phyloP scores from a whole-genome alignment of 1,140 invertebrate genomes.

The Hycleus phaleratus region DNA sequence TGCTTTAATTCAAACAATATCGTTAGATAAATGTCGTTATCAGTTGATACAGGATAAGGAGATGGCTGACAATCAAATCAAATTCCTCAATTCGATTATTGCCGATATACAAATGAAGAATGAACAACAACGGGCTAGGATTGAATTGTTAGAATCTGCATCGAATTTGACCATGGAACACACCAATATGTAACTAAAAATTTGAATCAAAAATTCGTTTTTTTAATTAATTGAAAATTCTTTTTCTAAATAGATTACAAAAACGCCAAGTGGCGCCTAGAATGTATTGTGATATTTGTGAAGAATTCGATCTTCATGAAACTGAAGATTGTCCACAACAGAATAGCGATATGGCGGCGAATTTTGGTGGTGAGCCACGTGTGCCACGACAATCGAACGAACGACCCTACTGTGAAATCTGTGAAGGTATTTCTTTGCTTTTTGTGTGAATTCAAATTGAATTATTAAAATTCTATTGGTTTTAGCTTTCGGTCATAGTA shows the following conservation, averaged over 20 bases:
- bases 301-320: conserved; percentile 92
- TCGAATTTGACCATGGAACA: background rate
- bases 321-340: conserved; percentile 94
- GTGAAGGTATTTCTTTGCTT: conserved; percentile 64
- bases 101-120: conserved; percentile 92
- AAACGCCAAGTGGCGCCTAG: conserved; percentile 56
- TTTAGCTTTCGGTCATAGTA: conserved; percentile 37
- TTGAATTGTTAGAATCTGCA: conserved; percentile 68
- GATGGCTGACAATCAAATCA: conserved; percentile 66
- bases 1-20: conserved; percentile 8
- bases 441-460: background rate
- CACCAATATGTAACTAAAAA: background rate
- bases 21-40: conserved; percentile 21
- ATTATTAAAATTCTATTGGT: conserved; percentile 8
- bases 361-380: conserved; percentile 32
- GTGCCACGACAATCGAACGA: conserved; percentile 28
- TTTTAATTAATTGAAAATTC: conserved; percentile 37
- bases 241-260: conserved; percentile 36
- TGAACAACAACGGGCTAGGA: conserved; percentile 67
- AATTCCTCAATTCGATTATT: conserved; percentile 93
- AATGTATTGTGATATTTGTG: conserved; percentile 95
- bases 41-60: conserved; percentile 56
- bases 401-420: conserved; percentile 83
- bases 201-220: background rate
- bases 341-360: conserved; percentile 50